A percentile compares a stretch with the other conserved stretches of the same genome.
Evolutionary conservation across 2,113 vertebrate genomes (phyloP).

Genomic region (Oxygymnocypris stewartii): DNA sequence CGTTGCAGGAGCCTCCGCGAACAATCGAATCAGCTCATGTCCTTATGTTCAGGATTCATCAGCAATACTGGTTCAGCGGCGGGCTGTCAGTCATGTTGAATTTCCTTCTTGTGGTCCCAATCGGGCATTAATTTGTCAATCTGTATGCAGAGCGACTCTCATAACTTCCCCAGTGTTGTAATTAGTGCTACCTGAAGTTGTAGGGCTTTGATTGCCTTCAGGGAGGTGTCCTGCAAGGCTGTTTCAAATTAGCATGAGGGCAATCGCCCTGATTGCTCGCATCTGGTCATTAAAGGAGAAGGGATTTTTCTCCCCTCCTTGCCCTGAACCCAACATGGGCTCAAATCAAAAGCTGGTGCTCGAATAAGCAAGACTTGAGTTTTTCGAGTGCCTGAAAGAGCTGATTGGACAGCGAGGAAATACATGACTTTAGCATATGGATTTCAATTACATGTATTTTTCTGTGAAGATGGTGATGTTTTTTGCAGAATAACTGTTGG

Average conservation of each 20-base stretch:
- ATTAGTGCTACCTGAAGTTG: slow-evolving; percentile 74
- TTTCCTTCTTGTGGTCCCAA: slow-evolving; percentile 49
- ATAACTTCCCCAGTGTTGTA: slow-evolving; percentile 69
- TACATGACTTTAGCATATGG: neutral
- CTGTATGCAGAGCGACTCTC: slow-evolving; percentile 60
- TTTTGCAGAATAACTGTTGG: neutral
- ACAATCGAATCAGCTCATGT: slow-evolving; percentile 33
- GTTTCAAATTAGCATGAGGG: slow-evolving; percentile 71
- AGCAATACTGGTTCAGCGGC: slow-evolving; percentile 39
- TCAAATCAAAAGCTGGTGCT: slow-evolving; percentile 47
- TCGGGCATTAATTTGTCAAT: slow-evolving; percentile 55
- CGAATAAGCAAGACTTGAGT: slow-evolving; percentile 24
- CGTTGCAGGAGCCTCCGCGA: slow-evolving; percentile 44
- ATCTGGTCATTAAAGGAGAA: slow-evolving; percentile 73
- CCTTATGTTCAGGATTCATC: slow-evolving; percentile 45
- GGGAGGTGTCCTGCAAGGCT: slow-evolving; percentile 71
- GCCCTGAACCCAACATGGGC: slow-evolving; percentile 15
- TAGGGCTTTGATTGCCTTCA: slow-evolving; percentile 68
- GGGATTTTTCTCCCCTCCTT: slow-evolving; percentile 45
- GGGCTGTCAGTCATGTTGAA: slow-evolving; percentile 53
- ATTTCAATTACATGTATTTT: neutral
- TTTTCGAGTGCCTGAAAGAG: slow-evolving; percentile 25
- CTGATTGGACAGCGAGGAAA: slow-evolving; percentile 33
- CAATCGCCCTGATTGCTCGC: slow-evolving; percentile 74
- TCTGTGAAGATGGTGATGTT: neutral